Evolutionary conservation across 2,888 invertebrate species (phyloP), one percentile per base, ranked within the genome.

Genomic region (Stegophylla sp.): DNA sequence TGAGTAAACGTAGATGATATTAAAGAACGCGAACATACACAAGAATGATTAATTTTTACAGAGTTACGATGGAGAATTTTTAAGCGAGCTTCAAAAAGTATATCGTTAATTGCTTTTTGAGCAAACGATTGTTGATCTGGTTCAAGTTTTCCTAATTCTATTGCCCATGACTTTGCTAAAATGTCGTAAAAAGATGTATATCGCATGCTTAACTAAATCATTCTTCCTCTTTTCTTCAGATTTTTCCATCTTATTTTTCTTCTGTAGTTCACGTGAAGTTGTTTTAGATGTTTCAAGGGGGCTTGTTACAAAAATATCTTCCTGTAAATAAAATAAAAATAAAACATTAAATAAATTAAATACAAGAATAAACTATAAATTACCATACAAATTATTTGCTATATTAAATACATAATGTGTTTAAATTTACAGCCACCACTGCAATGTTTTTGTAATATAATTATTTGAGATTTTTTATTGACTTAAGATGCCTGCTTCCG

Each of bases 201-300:
- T 61, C 20, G 45, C 59, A 73, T 73, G 73, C 59, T 61, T 61
- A 72, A 59, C 56, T 43, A 72, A 59, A 43, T 72, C 72, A 59
- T 72, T 43, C 12, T 61, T 73, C 13, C 61, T 73, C 5, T 73
- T 73, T 73, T 73, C 73, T 73, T 73, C 61, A 73, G 45, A 73
- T 61, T 73, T 73, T 45, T 13, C 61, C 59, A n/a, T 43, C 43
- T 13, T 71, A 59, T 73, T 73, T 72, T 59, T 72, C 43, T 10
- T 28, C 17, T 15, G 59, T 72, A n/a, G 61, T 73, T 61, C 4
- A 23, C 59, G 17, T 73, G 26, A 17, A 43, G 73, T 73, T 23
- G 59, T 43, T 34, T 13, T 0, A 71, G 7, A 34, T 34, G 13
- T 15, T 71, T 12, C 53, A 71, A 13, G 20, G 3, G n/a, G 13